phyloP scores from a whole-genome alignment of 37 sponge, comb jelly and placozoan genomes.

The Chondrosia reniformis region DNA sequence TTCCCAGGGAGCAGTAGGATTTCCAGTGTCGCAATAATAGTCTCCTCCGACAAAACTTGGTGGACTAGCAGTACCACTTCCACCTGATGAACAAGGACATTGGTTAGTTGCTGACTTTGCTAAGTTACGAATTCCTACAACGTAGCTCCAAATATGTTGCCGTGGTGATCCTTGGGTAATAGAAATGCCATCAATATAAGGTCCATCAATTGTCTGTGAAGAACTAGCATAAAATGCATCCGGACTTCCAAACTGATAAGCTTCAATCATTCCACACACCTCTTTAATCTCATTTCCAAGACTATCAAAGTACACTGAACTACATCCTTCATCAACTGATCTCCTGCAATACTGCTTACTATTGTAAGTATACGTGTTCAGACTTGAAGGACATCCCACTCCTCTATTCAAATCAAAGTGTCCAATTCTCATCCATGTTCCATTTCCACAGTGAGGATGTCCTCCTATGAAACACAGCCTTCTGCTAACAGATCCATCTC shows the following conservation, averaged over 20 bases:
- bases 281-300: not conserved
- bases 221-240: not conserved
- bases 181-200: not conserved
- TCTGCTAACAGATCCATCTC: not conserved
- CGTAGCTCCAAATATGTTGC: not conserved
- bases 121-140: no score
- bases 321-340: not conserved
- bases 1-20: not conserved
- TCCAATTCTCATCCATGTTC: not conserved
- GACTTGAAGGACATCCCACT: not conserved
- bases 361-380: not conserved
- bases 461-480: not conserved
- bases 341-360: not conserved
- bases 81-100: no score
- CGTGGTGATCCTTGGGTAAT: not conserved
- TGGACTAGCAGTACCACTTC: no score
- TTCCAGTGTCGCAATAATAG: conserved; percentile 9
- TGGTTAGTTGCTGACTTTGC: no score
- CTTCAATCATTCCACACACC: not conserved
- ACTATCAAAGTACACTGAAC: not conserved
- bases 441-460: conserved; percentile 9
- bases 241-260: not conserved
- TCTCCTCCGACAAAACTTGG: not conserved
- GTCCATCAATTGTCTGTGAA: not conserved
- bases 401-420: not conserved